Evolutionary conservation across 2,888 invertebrate species (phyloP), one percentile per base, ranked within the genome.

Genomic region (Ophion ellenae): DNA sequence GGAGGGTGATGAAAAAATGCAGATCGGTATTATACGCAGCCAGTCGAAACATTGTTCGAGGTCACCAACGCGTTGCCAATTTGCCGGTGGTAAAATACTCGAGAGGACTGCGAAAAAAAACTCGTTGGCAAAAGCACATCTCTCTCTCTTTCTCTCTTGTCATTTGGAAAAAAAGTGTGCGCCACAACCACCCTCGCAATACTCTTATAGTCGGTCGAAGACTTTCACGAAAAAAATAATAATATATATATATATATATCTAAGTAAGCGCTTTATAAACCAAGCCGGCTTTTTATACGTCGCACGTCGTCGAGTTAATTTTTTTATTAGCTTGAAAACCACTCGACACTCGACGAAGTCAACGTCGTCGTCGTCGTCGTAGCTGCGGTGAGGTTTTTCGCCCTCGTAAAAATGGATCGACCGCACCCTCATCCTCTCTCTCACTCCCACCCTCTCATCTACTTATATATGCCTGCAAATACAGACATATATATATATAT

Each of bases 321-420:
- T 93, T 92, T 92, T 93, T 92, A 93, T 92, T 93, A 92, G 91
- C 92, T 92, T 86, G 89, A 92, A 92, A 92, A 91, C 90, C 92
- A 92, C 93, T 93, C 90, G 91, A 92, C 91, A 89, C 90, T 81
- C 76, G 45, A 40, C 53, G 61, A 53, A 76, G 81, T 76, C 75
- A 74, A 75, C 89, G 89, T 88, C 89, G 89, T 86, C 88, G 85
- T 77, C 75, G 88, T 86, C 88, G 86, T 77, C 77, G 80, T 81
- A 88, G 88, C 77, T 81, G 76, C 69, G 73, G 74, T 77, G 85
- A 87, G 88, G 85, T 88, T 67, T 89, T 87, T 86, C 14, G 53
- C 89, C 87, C 86, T 87, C 86, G 86, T 87, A 86, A 89, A 90
- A 88, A 89, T 81, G 86, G 84, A 90, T 87, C 88, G 85, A 81